Base-by-base conservation (phyloP, 2,113 vertebrate species). In the Rhabdomys dilectus region DNA sequence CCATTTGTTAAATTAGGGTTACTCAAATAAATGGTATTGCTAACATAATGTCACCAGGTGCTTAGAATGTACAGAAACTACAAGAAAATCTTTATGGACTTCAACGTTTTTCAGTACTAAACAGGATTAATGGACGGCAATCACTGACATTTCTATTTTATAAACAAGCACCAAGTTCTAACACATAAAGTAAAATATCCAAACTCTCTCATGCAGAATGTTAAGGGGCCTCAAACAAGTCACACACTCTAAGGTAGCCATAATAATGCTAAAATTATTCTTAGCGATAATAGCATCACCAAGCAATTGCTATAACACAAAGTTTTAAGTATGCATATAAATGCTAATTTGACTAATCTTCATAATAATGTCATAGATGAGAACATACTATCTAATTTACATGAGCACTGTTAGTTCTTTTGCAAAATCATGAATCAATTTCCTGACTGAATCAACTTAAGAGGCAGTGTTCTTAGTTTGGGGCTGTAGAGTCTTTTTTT, bases 1-100 rank as follows among this genome's bases (percentile, higher is more conserved):
- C 62, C 73, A 81, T 91, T 51, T 77, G 12, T 91, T 48, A 76
- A 93, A 66, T 91, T 78, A 81, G 68, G 88, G 62, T 7, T 58
- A 91, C 81, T 70, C 68, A 26, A 88, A 53, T 29, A 94, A 88
- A 6, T 68, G 19, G 39, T 5, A 91, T 31, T 91, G 45, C 13
- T 84, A 39, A 42, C 36, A 85, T 53, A 88, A 88, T 42, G 92
- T 90, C 36, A 58, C 7, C 51, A 94, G 92, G 26, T 51, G 21
- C 56, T 94, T 91, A 70, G 53, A 70, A 62, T 77, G n/a, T 48
- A 12, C n/a, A 56, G 76, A 3, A 92, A 34, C 48, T n/a, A 29
- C 31, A 6, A 31, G 42, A 73, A 85, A 58, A 51, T 89, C n/a
- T 66, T 16, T 31, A 36, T 51, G 4, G 2, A 31, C 22, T 64